Percentiles rank a stretch among this genome's conserved stretches.
These are phyloP conservation scores for Eriocheir sinensis DNA, from an alignment of 1,140 invertebrate species.

Conservation along the genomic window DNA sequence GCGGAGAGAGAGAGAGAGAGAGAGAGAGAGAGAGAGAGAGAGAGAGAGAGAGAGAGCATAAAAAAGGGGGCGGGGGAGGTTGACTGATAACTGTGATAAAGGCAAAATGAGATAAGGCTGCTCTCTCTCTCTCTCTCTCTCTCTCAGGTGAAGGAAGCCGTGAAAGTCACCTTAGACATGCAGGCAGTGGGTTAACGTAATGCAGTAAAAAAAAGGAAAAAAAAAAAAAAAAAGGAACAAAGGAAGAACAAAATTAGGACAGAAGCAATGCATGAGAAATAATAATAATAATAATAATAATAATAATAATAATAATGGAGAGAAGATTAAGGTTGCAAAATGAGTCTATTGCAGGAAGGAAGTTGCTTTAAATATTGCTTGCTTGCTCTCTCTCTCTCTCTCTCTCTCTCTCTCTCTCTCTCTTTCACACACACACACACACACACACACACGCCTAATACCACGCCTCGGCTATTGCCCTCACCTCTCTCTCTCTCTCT, in stretches of 20 bases:
- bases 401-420: constrained; percentile 18
- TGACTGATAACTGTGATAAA: no score
- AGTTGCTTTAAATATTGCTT: neutral
- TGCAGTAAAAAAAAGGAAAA: no score
- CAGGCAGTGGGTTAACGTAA: no score
- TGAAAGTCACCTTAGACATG: no score
- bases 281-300: neutral
- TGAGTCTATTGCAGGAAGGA: neutral
- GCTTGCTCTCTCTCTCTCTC: neutral
- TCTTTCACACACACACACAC: neutral
- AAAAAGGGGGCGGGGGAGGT: no score
- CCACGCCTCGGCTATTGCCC: neutral
- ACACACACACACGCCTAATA: neutral
- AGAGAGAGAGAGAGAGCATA: constrained; percentile 20
- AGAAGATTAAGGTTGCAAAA: neutral
- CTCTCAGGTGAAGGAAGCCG: no score
- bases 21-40: neutral
- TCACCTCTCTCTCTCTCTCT: neutral
- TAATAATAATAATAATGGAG: neutral
- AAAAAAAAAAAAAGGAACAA: no score
- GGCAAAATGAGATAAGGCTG: no score
- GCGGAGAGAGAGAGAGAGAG: no score
- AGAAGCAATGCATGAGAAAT: no score
- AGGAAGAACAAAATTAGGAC: no score
- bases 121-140: no score